Percentiles rank a stretch among this genome's conserved stretches.
These are phyloP conservation scores for Acheta domesticus DNA, from an alignment of 2,888 invertebrate species.

Conservation along the genomic window DNA sequence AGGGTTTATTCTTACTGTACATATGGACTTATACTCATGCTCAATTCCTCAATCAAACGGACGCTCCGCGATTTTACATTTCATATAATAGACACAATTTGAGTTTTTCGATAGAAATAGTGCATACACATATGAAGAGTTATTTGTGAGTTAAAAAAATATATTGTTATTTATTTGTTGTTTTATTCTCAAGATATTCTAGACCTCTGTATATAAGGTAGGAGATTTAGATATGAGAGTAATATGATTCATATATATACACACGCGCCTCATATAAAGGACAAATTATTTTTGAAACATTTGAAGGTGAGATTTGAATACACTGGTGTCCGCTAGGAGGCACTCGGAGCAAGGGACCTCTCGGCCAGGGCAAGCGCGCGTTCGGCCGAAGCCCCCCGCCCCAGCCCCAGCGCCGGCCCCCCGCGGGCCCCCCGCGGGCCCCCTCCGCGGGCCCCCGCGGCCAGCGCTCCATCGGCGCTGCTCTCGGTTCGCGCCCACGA, in stretches of 20 bases:
- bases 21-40: background rate
- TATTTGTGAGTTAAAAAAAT: background rate
- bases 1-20: slow-evolving; percentile 18
- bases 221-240: background rate
- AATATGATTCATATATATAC: background rate
- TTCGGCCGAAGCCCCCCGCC: background rate
- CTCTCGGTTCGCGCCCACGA: too few relatives aligned
- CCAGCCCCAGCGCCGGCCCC: too few relatives aligned
- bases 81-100: background rate
- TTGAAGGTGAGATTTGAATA: slow-evolving; percentile 6
- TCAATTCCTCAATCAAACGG: background rate
- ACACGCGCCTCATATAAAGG: background rate
- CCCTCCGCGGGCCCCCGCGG: too few relatives aligned
- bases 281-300: slow-evolving; percentile 5
- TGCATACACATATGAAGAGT: background rate
- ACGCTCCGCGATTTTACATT: slow-evolving; percentile 18
- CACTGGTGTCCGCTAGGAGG: background rate
- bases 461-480: too few relatives aligned
- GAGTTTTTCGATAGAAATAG: background rate
- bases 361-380: background rate
- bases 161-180: background rate
- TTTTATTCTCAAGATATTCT: background rate
- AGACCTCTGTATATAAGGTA: background rate
- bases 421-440: too few relatives aligned
- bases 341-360: background rate